Percentiles rank a stretch among this genome's conserved stretches.
phyloP scores from a whole-genome alignment of 2,888 invertebrate species.

The Rambutsinella grinnellia region DNA sequence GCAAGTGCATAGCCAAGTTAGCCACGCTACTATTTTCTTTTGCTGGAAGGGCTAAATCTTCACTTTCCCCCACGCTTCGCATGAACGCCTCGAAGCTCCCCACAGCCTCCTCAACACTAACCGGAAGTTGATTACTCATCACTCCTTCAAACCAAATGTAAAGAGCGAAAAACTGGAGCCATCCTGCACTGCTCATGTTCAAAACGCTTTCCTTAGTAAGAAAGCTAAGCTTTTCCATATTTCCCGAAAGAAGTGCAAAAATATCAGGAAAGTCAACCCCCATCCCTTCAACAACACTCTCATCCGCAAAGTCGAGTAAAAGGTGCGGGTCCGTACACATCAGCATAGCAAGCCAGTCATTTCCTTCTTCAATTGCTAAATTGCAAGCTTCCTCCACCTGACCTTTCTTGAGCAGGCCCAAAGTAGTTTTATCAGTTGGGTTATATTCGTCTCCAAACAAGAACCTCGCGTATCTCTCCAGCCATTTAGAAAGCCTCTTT shows the following conservation, averaged over 20 bases:
- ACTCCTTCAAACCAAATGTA: constrained; percentile 78
- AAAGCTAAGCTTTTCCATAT: constrained; percentile 29
- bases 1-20: constrained; percentile 82
- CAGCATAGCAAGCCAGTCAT: constrained; percentile 51
- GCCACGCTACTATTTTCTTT: constrained; percentile 59
- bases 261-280: constrained; percentile 44
- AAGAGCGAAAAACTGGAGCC: constrained; percentile 85
- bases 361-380: constrained; percentile 50
- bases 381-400: constrained; percentile 53
- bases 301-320: constrained; percentile 47
- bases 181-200: constrained; percentile 73
- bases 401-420: constrained; percentile 62
- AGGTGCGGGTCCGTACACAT: constrained; percentile 25
- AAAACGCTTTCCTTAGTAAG: constrained; percentile 20
- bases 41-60: constrained; percentile 25
- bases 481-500: constrained; percentile 56
- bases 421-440: constrained; percentile 28
- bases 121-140: constrained; percentile 3
- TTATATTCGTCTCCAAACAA: constrained; percentile 56
- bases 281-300: constrained; percentile 51
- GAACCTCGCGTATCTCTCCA: constrained; percentile 46
- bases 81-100: constrained; percentile 54
- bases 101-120: constrained; percentile 55
- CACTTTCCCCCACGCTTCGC: constrained; percentile 64
- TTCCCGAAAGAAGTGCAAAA: constrained; percentile 55